Evolutionary conservation across 2,888 invertebrate genomes (phyloP), one percentile per base, ranked within the genome.

Genomic region (Philopedon plagiatum): DNA sequence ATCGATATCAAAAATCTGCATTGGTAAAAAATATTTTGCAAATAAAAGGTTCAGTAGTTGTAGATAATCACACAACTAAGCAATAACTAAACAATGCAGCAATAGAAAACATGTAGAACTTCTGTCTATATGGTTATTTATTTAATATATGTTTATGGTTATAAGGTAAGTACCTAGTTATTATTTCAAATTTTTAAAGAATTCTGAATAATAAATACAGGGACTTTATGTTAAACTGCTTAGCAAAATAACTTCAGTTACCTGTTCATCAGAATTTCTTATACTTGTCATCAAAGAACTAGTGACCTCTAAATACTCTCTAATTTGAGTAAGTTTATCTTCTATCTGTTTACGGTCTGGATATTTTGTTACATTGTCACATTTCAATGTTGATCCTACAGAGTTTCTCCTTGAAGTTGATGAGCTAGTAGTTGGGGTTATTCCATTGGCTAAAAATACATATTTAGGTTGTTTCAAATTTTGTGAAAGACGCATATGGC

Each of bases 271-370:
- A 32, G 82, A 80, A 9, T 90, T 90, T 78, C 90, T 89, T 86
- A 92, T 89, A 39, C 90, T 91, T 66, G 91, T 90, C 83, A 93
- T 92, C 75, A 93, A 87, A 0, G 90, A 89, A 23, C 91, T 89
- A 4, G 92, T 93, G 37, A 92, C 90, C 80, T 90, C 87, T 73
- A 93, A 91, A 81, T 92, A 93, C 81, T 93, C 93, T 57, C 91
- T 86, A 75, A 93, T 93, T 84, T 93, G 92, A 71, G 90, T 90
- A 15, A 93, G 86, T 56, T 92, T 88, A 32, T 90, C 89, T 80
- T 92, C 91, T 41, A 93, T 91, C 62, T 92, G 90, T 19, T 89
- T 89, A 60, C 91, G 89, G 77, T 92, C 91, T 5, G 91, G 91
- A 85, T 89, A 90, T 79, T 85, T 86, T 26, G 82, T 80, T 41